Evolutionary conservation across 2,113 vertebrate genomes (phyloP), one percentile per base, ranked within the genome.

Genomic region (Coptodon rendalli): DNA sequence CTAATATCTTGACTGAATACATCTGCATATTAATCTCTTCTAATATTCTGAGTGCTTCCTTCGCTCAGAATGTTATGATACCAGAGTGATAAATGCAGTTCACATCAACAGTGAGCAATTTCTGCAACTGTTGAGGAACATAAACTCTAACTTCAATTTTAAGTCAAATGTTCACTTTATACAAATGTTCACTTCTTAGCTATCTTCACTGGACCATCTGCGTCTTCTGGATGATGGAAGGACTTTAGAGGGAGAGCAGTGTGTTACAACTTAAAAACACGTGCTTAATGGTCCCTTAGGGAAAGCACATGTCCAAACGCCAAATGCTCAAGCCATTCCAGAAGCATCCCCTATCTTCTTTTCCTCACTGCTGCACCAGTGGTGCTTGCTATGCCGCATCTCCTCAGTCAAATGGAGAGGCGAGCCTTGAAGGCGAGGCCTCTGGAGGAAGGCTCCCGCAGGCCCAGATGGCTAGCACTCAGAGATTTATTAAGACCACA

Each of bases 261-360:
- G 83, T 17, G 3, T 85, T 83, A 52, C 82, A 91, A 89, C 88
- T 90, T 86, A 7, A 27, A 86, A 89, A 92, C 95, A 95, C 92
- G 93, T 95, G 95, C 79, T 34, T 22, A 71, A 89, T 71, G 61
- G 87, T 91, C 91, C 94, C 91, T 93, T 8, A 63, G 92, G 95
- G 90, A 89, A 6, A 76, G 91, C 95, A 95, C 94, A 94, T 96
- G 95, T 92, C 87, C 79, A 88, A 91, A 89, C 66, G 88, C 91
- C 89, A 89, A 95, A 93, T 88, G 91, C 84, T 93, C 81, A 13
- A 80, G 84, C 89, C 81, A 48, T 53, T 95, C 92, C 90, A 88
- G 91, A 86, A 93, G 92, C 94, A 88, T 95, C 57, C 91, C 93
- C 90, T 61, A 27, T 93, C 90, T 76, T 19, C 79, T 79, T 80